Conservation (phyloP, 1,140 invertebrate species). For the Euwallacea similis region DNA sequence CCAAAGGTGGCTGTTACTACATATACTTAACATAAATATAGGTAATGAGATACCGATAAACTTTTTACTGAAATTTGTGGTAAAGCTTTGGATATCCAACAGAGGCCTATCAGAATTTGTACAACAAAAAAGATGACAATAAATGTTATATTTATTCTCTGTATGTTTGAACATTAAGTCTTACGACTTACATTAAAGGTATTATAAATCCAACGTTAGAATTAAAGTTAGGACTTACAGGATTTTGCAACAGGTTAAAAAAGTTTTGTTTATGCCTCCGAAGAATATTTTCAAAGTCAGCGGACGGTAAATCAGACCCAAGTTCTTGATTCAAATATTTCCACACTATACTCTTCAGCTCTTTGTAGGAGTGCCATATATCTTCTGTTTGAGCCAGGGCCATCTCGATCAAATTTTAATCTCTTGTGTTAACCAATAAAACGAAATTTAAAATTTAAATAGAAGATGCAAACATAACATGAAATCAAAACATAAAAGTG, state of each 20-base stretch:
- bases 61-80: too few species aligned
- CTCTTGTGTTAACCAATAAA: too few species aligned
- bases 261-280: conserved; percentile 86
- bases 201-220: neutral
- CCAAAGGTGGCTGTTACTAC: too few species aligned
- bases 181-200: neutral
- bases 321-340: conserved; percentile 67
- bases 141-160: too few species aligned
- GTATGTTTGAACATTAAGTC: neutral
- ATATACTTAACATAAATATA: too few species aligned
- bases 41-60: too few species aligned
- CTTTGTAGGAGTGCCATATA: conserved; percentile 87
- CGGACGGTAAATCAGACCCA: conserved; percentile 62
- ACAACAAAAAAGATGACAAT: too few species aligned
- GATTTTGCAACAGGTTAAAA: conserved; percentile 82
- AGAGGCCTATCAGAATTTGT: too few species aligned
- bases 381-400: conserved; percentile 58
- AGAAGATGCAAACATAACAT: too few species aligned
- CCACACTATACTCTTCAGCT: conserved; percentile 74
- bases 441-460: too few species aligned
- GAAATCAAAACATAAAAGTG: too few species aligned
- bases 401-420: conserved; percentile 6
- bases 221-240: conserved; percentile 63
- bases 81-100: too few species aligned
- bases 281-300: conserved; percentile 78